Conservation (phyloP, 2,113 vertebrate species). For the Oncorhynchus tshawytscha region DNA sequence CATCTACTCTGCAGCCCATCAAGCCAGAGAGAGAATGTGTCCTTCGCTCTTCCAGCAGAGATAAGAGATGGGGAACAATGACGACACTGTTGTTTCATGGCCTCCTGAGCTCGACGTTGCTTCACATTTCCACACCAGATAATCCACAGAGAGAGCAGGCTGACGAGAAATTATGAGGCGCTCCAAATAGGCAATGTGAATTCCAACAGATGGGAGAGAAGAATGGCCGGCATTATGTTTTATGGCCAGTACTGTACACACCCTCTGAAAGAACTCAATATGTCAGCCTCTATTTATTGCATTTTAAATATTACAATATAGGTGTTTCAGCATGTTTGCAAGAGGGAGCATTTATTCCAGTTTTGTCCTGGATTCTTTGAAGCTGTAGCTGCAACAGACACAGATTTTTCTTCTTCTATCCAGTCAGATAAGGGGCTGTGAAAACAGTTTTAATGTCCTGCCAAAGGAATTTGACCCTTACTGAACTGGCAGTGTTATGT, state of each 20-base stretch:
- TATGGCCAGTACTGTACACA: constrained; percentile 6
- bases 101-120: constrained; percentile 21
- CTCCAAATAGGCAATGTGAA: constrained; percentile 35
- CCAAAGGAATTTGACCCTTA: constrained; percentile 4
- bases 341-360: constrained; percentile 1
- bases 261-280: constrained; percentile 9
- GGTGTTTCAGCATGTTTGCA: constrained; percentile 20
- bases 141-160: constrained; percentile 45
- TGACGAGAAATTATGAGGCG: constrained; percentile 34
- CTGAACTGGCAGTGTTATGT: background rate
- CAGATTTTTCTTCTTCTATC: background rate
- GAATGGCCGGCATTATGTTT: constrained; percentile 33
- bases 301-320: background rate
- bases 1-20: background rate
- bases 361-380: background rate
- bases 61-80: constrained; percentile 55
- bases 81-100: constrained; percentile 51
- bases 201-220: constrained; percentile 51
- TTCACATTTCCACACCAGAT: constrained; percentile 54
- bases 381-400: background rate
- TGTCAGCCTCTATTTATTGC: background rate
- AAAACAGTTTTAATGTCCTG: constrained; percentile 15
- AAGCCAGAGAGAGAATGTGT: background rate
- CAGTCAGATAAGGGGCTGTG: background rate
- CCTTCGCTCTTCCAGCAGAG: background rate